Evolutionary conservation across 2,113 vertebrate genomes (phyloP).

Genomic region (Calyptommatus sinebrachiatus): DNA sequence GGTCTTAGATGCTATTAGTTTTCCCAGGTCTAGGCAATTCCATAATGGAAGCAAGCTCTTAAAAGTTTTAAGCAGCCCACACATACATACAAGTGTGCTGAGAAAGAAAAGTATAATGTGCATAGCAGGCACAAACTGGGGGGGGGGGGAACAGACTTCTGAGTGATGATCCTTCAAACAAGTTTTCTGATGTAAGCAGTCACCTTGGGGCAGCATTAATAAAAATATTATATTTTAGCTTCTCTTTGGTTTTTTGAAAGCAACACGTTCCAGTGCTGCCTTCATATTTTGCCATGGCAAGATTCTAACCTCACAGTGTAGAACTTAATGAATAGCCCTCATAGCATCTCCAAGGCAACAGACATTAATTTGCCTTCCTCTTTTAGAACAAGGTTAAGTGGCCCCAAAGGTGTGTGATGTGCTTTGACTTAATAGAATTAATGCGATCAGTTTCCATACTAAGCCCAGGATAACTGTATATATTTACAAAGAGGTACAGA

Average conservation of each 20-base stretch:
- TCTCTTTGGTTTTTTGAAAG: neutral
- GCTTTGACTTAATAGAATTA: slow-evolving; percentile 2
- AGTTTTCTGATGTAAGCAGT: slow-evolving; percentile 9
- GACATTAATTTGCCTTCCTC: slow-evolving; percentile 15
- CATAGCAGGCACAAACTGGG: neutral
- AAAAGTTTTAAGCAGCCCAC: neutral
- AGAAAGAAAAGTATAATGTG: neutral
- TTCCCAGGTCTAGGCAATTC: neutral
- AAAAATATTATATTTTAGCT: neutral
- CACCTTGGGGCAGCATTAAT: slow-evolving; percentile 18
- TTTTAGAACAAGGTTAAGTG: slow-evolving; percentile 23
- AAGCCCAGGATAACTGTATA: neutral
- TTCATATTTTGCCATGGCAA: neutral
- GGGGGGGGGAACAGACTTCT: no score
- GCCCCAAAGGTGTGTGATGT: slow-evolving; percentile 1
- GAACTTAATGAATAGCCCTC: slow-evolving; percentile 23
- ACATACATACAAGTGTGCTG: no score
- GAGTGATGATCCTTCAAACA: slow-evolving; percentile 12
- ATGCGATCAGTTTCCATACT: neutral
- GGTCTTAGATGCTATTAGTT: neutral
- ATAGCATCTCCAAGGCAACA: slow-evolving; percentile 25
- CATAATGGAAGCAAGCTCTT: neutral
- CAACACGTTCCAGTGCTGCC: neutral
- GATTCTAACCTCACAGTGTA: slow-evolving; percentile 2
- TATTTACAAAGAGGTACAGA: neutral